Evolutionary conservation across 1,140 invertebrate species (phyloP).

Genomic region (Aethina tumida): DNA sequence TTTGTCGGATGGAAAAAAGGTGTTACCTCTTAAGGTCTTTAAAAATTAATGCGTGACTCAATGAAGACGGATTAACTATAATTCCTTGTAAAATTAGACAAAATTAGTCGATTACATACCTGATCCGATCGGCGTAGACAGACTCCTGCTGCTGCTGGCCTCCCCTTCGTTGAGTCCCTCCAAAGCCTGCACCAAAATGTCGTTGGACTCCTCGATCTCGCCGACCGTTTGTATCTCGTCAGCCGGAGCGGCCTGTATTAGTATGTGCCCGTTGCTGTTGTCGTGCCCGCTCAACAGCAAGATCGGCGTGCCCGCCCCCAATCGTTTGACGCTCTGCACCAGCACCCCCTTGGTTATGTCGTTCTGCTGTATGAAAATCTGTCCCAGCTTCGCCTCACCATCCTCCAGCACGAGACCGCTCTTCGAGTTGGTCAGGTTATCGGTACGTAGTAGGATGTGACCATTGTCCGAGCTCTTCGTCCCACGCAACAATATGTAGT

Average conservation of each 20-base stretch:
- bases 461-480: constrained; percentile 28
- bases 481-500: constrained; percentile 31
- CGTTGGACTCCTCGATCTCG: constrained; percentile 15
- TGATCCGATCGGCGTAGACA: constrained; percentile 29
- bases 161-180: constrained; percentile 26
- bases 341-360: constrained; percentile 30
- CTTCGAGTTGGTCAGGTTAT: constrained; percentile 16
- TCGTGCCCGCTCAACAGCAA: constrained; percentile 32
- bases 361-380: constrained; percentile 31
- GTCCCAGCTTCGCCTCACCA: constrained; percentile 21
- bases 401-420: constrained; percentile 23
- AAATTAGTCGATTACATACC: constrained; percentile 20
- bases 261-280: constrained; percentile 29
- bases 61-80: no score
- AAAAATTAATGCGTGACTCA: no score
- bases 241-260: constrained; percentile 30
- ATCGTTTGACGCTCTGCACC: constrained; percentile 32
- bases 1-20: no score
- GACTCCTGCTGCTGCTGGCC: constrained; percentile 15
- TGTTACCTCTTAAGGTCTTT: no score
- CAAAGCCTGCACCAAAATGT: constrained; percentile 22
- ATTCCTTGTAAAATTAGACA: background rate
- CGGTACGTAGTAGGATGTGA: constrained; percentile 29
- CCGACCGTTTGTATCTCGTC: constrained; percentile 12
- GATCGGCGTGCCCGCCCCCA: constrained; percentile 30